phyloP scores from a whole-genome alignment of 2,797 vertebrate species.

The Astyanax mexicanus region DNA sequence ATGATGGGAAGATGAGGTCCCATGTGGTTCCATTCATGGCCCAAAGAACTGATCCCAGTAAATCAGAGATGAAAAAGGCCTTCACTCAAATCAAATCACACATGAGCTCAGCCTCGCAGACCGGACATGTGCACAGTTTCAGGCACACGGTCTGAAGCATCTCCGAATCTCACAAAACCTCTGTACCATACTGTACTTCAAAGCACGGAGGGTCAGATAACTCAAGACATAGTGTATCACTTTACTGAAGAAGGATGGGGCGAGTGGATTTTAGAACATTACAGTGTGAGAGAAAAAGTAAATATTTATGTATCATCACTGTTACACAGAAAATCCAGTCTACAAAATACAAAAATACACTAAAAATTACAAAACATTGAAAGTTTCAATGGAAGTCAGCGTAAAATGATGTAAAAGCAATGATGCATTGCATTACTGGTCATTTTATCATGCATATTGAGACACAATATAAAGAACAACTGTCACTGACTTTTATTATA shows the following conservation, averaged over 20 bases:
- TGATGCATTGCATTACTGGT: no score
- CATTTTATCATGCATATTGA: no score
- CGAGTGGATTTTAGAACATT: constrained; percentile 14
- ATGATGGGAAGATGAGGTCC: constrained; percentile 82
- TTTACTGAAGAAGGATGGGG: not conserved
- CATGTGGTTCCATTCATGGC: constrained; percentile 85
- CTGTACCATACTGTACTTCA: constrained; percentile 28
- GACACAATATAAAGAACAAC: no score
- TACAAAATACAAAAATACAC: no score
- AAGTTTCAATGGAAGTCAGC: no score
- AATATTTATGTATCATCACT: not conserved
- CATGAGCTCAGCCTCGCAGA: constrained; percentile 70
- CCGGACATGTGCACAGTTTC: constrained; percentile 13
- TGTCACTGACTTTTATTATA: no score
- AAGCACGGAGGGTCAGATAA: constrained; percentile 29
- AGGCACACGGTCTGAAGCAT: constrained; percentile 27
- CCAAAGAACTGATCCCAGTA: constrained; percentile 84
- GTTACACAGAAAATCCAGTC: no score
- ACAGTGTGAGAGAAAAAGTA: not conserved
- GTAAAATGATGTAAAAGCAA: no score
- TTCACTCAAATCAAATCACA: constrained; percentile 88
- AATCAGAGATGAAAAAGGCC: constrained; percentile 87
- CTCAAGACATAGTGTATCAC: constrained; percentile 20
- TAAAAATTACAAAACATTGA: no score
- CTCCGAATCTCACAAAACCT: constrained; percentile 14